Evolutionary conservation across 2,888 invertebrate species (phyloP).

Genomic region (Osmoderma eremita): DNA sequence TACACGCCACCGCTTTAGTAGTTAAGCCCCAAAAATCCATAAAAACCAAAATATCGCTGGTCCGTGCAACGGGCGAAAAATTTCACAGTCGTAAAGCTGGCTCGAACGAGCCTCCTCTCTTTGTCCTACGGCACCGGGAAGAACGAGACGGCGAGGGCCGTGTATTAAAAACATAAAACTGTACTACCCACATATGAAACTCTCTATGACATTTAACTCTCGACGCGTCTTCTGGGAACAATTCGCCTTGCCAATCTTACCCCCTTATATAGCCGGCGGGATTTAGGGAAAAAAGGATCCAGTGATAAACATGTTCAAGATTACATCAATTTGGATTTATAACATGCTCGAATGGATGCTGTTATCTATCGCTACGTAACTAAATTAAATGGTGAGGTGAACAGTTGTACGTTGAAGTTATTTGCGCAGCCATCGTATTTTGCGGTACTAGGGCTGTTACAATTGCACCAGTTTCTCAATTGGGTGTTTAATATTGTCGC

Average conservation of each 20-base stretch:
- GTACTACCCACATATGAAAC: slow-evolving; percentile 55
- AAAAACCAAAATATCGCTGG: slow-evolving; percentile 56
- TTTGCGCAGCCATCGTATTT: too few relatives aligned
- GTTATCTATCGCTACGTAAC: too few relatives aligned
- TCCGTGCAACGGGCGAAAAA: slow-evolving; percentile 37
- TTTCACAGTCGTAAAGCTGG: slow-evolving; percentile 35
- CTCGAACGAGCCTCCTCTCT: slow-evolving; percentile 20
- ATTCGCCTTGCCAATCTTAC: slow-evolving; percentile 62
- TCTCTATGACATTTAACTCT: slow-evolving; percentile 61
- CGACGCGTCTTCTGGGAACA: slow-evolving; percentile 61
- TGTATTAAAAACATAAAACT: slow-evolving; percentile 42
- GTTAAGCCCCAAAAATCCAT: slow-evolving; percentile 57
- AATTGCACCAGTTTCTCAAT: too few relatives aligned
- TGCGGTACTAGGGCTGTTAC: too few relatives aligned
- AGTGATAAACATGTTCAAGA: slow-evolving; percentile 24
- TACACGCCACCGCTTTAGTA: slow-evolving; percentile 57
- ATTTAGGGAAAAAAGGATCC: slow-evolving; percentile 33
- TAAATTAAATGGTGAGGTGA: too few relatives aligned
- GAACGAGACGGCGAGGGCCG: slow-evolving; percentile 27
- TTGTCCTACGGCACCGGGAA: slow-evolving; percentile 3
- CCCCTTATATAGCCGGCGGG: slow-evolving; percentile 45
- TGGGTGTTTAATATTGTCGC: too few relatives aligned
- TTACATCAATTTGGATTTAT: slow-evolving; percentile 16
- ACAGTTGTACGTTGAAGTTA: too few relatives aligned
- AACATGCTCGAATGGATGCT: too few relatives aligned